phyloP scores from a whole-genome alignment of 2,797 vertebrate species.

The Anableps anableps region DNA sequence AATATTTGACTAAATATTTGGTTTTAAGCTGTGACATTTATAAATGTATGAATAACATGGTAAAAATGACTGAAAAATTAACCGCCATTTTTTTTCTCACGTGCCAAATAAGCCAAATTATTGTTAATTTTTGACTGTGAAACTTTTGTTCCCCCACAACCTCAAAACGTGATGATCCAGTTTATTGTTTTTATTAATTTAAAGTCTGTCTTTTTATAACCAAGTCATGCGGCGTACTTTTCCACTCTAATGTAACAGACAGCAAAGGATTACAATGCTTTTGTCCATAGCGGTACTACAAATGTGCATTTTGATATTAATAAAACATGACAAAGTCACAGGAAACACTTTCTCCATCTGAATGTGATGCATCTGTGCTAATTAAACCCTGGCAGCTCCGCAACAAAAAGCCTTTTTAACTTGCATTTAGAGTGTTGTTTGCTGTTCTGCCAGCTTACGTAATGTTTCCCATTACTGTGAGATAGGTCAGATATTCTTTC shows the following conservation, averaged over 20 bases:
- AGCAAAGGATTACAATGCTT: background rate
- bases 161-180: background rate
- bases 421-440: conserved; percentile 46
- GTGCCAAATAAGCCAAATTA: too few species aligned
- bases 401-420: conserved; percentile 48
- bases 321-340: conserved; percentile 61
- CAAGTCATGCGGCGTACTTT: background rate
- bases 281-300: conserved; percentile 3
- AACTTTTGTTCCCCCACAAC: background rate
- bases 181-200: background rate
- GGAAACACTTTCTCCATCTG: conserved; percentile 47
- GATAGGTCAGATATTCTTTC: conserved; percentile 43
- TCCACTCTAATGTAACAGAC: background rate
- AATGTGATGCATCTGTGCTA: conserved; percentile 63
- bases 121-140: too few species aligned
- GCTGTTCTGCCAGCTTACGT: conserved; percentile 30
- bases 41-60: too few species aligned
- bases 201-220: background rate
- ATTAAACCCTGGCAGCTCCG: conserved; percentile 63
- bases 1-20: too few species aligned
- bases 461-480: conserved; percentile 48
- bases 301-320: conserved; percentile 62
- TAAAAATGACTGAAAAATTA: too few species aligned
- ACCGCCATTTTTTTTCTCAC: too few species aligned
- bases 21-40: too few species aligned